A percentile compares a stretch with the other conserved stretches of the same genome.
These are phyloP conservation scores for Pygmarrhopalites habei DNA, from an alignment of 1,140 invertebrate genomes.

Conservation along the genomic window DNA sequence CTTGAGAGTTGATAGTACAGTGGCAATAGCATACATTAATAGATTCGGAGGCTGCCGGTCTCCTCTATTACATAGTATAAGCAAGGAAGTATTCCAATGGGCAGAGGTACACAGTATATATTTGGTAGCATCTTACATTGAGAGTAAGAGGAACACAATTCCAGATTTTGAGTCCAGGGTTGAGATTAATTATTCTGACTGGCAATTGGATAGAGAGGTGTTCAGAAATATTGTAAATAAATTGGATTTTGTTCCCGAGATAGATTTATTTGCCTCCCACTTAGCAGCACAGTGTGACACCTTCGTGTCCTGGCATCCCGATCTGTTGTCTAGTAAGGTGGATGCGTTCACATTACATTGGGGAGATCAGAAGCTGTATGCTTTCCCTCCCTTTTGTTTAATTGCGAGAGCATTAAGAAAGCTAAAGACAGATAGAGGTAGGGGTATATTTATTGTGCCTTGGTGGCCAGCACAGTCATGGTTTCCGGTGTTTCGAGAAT, in stretches of 20 bases:
- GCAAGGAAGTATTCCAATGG: conserved; percentile 12
- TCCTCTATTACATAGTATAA: neutral
- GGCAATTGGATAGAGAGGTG: neutral
- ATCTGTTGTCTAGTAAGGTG: neutral
- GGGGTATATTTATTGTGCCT: too few relatives aligned
- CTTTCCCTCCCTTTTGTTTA: neutral
- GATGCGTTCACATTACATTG: neutral
- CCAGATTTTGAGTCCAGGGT: conserved; percentile 16
- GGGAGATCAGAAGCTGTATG: neutral
- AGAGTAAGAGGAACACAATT: neutral
- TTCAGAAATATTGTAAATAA: conserved; percentile 3
- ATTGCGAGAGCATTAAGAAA: neutral
- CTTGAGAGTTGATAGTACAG: conserved; percentile 12
- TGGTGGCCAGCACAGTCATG: too few relatives aligned
- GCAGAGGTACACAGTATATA: conserved; percentile 1
- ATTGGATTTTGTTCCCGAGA: neutral
- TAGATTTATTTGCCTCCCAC: conserved; percentile 8
- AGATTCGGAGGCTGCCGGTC: conserved; percentile 7
- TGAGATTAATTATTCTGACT: neutral
- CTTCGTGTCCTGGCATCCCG: conserved; percentile 3
- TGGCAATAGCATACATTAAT: conserved; percentile 14
- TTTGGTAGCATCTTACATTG: conserved; percentile 6
- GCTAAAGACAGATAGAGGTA: too few relatives aligned
- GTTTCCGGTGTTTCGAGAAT: too few relatives aligned
- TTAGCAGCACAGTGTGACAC: neutral